A percentile compares a stretch with the other conserved stretches of the same genome.
Evolutionary conservation across 1,140 invertebrate species (phyloP).

Genomic region (Tetragonula clypearis): DNA sequence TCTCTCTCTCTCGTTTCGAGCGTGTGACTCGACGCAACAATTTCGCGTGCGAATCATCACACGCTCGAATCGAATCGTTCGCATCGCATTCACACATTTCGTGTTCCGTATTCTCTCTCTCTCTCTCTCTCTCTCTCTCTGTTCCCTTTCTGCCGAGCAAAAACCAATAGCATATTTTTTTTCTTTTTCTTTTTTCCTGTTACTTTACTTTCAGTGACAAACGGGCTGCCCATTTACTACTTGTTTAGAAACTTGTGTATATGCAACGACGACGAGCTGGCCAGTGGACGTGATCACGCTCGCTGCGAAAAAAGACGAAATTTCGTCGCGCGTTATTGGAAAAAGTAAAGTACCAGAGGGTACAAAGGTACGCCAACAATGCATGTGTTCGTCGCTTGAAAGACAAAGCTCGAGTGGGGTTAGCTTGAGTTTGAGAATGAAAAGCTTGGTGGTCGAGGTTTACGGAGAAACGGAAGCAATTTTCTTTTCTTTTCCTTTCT

Average conservation of each 20-base stretch:
- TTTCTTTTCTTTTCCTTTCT: too few relatives aligned
- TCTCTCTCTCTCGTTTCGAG: neutral
- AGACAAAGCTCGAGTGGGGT: too few relatives aligned
- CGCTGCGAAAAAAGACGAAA: neutral
- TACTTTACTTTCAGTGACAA: constrained; percentile 71
- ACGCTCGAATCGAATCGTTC: neutral
- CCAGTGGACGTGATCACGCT: constrained; percentile 53
- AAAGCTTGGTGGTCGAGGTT: too few relatives aligned
- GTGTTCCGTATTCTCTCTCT: too few relatives aligned
- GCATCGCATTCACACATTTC: neutral
- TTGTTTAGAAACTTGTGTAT: constrained; percentile 44
- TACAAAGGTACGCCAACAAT: neutral
- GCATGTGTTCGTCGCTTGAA: neutral
- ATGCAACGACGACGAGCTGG: constrained; percentile 21
- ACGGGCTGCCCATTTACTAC: constrained; percentile 64
- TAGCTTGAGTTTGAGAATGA: too few relatives aligned
- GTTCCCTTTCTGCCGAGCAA: neutral
- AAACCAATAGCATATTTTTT: constrained; percentile 16
- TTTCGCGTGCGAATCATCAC: neutral
- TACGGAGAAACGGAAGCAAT: too few relatives aligned
- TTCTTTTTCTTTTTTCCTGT: neutral
- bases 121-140: too few relatives aligned
- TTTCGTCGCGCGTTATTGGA: too few relatives aligned
- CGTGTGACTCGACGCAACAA: neutral
- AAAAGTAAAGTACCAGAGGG: too few relatives aligned